Base-by-base conservation (phyloP, 2,888 invertebrate genomes). In the Cheilosia vernalis region DNA sequence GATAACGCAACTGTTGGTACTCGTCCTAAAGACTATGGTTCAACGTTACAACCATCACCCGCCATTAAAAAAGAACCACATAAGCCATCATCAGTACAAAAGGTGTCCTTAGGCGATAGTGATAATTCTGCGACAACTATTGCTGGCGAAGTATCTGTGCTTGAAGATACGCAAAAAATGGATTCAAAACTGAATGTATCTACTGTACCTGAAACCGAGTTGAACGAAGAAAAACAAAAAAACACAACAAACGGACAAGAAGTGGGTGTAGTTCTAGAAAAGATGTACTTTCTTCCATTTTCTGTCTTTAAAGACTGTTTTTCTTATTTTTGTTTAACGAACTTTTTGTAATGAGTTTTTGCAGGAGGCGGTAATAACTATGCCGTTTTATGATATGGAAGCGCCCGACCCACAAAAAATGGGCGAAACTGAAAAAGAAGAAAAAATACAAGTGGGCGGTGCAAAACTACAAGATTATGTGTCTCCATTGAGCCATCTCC, bases 241-340 rank as follows among this genome's bases (percentile, higher is more conserved):
- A 21, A 30, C 19, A 40, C 67, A 27, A 76, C 66, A 64, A 69
- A 56, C 61, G 85, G 67, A 76, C 70, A 81, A 56, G 76, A 85
- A 85, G 85, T 85, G 85, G 81, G 85, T 85, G 81, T 81, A 81
- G 70, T 85, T 81, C 76, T 76, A 58, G 72, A 81, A 72, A 44
- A 72, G 81, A 72, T 76, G 76, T 72, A 81, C 67, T 76, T 81
- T 77, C 60, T 67, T 37, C 64, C 47, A 55, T 64, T 64, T 82
- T 73, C 19, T 58, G 10, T 47, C 30, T 66, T 51, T 66, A 30
- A 27, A 37, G 21, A 44, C 53, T 40, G 6, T 49, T 33, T 72
- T 66, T 70, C 49, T 27, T 2, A 70, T 42, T 44, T 55, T 47
- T n/a, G 15, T 24, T 70, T 66, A 61, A 72, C 19, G 37, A 78